A percentile compares a stretch with the other conserved stretches of the same genome.
These are phyloP conservation scores for Eremophila alpestris DNA, from an alignment of 2,797 vertebrate genomes.

Conservation along the genomic window DNA sequence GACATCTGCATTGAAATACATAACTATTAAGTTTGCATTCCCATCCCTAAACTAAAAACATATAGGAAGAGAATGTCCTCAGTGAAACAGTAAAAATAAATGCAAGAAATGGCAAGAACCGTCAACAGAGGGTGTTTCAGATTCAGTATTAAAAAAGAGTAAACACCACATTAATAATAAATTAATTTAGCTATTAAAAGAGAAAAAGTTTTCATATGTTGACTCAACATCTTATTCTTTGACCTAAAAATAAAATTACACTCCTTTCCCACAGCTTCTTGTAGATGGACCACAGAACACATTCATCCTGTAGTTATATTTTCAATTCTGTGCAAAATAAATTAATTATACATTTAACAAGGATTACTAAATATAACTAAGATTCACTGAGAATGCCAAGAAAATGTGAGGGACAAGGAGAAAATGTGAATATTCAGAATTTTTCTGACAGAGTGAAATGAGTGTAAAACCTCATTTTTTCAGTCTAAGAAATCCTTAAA, in stretches of 20 bases:
- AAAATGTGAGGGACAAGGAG: neutral
- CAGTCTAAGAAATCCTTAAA: neutral
- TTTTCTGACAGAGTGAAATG: neutral
- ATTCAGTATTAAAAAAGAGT: neutral
- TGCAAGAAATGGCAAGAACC: neutral
- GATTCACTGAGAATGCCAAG: neutral
- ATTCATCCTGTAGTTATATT: neutral
- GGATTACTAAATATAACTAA: neutral
- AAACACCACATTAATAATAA: neutral
- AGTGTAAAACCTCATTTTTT: neutral
- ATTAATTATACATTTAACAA: neutral
- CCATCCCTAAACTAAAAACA: neutral
- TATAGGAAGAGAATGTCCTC: fast-evolving
- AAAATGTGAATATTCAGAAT: neutral
- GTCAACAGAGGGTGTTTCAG: neutral
- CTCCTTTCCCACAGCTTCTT: neutral
- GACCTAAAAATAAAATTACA: neutral
- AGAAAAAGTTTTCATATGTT: neutral
- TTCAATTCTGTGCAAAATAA: neutral
- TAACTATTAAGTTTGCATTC: neutral
- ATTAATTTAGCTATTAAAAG: neutral
- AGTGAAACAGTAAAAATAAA: neutral
- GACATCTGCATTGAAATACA: neutral
- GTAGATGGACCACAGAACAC: neutral
- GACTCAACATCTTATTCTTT: neutral